These are phyloP conservation scores for Cyanistes caeruleus DNA, from an alignment of 2,113 vertebrate genomes.

Conservation along the genomic window DNA sequence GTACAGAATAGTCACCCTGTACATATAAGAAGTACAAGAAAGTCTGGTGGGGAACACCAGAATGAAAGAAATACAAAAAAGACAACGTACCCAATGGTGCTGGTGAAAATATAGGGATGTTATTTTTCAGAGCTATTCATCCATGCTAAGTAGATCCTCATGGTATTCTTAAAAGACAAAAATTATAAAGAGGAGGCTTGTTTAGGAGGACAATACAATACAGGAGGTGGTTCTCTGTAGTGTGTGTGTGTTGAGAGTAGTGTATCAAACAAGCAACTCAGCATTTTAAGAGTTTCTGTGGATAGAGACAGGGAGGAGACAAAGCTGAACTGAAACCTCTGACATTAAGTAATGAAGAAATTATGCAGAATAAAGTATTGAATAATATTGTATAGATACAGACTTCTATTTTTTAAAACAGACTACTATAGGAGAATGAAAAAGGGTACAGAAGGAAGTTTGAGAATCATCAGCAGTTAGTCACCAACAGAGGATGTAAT, in stretches of 20 bases:
- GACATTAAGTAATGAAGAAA: background rate
- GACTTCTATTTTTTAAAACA: background rate
- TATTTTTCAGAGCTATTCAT: background rate
- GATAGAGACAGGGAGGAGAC: background rate
- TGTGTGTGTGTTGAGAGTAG: fast-evolving
- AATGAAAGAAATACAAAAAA: background rate
- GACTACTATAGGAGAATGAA: background rate
- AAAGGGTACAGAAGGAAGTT: background rate
- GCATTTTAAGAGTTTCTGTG: background rate
- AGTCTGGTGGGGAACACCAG: background rate
- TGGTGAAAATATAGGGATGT: background rate
- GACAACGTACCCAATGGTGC: background rate
- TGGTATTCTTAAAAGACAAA: background rate
- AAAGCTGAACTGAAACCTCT: background rate
- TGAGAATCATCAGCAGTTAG: background rate
- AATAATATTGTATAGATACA: background rate
- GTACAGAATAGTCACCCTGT: background rate
- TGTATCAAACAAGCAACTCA: background rate
- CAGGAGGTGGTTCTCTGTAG: background rate
- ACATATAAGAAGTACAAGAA: background rate
- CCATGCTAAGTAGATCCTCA: background rate
- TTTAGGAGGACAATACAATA: background rate
- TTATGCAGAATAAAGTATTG: background rate
- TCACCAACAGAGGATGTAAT: background rate
- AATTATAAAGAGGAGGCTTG: background rate